phyloP scores from a whole-genome alignment of 2,113 vertebrate genomes.

The Gracilinanus agilis region DNA sequence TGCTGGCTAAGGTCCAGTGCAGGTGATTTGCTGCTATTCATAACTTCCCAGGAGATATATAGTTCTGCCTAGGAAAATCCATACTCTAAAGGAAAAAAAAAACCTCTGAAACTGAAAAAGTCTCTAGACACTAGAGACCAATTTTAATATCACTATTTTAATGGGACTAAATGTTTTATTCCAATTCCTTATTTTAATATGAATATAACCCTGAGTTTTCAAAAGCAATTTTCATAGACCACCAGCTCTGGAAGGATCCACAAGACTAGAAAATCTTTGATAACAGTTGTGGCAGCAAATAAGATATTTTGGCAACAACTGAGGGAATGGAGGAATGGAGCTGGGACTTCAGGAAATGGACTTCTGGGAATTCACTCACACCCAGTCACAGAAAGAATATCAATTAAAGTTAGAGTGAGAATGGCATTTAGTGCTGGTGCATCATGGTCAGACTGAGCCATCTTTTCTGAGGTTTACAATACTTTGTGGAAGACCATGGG shows the following conservation, averaged over 20 bases:
- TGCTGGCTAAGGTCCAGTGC: background rate
- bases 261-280: background rate
- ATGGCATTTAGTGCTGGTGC: background rate
- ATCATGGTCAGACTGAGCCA: background rate
- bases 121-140: background rate
- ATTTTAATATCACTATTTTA: background rate
- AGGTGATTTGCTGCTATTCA: background rate
- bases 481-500: background rate
- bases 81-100: background rate
- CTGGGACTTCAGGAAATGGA: background rate
- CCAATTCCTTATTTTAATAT: background rate
- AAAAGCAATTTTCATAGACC: background rate
- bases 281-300: background rate
- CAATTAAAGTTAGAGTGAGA: background rate
- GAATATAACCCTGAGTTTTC: background rate
- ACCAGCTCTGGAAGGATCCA: background rate
- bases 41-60: background rate
- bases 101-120: background rate
- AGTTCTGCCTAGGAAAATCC: background rate
- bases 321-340: background rate
- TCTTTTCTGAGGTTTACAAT: background rate
- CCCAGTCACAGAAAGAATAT: background rate
- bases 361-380: background rate
- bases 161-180: background rate
- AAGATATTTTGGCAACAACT: background rate